Base-by-base conservation (phyloP, 2,797 vertebrate genomes). In the Lacerta agilis region DNA sequence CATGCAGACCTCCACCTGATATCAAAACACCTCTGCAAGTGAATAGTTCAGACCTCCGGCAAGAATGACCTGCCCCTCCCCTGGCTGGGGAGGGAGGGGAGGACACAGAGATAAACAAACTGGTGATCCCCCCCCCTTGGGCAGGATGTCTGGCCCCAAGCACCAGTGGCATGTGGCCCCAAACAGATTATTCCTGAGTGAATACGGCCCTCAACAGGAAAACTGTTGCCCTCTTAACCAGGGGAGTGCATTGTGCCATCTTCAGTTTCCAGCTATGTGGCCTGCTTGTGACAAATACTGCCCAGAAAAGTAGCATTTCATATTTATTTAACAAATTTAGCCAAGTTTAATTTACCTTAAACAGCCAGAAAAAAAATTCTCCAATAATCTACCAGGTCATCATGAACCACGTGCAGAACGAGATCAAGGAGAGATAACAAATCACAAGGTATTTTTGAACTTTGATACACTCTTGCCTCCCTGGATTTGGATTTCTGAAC, bases 371-470 rank as follows among this genome's bases (percentile, higher is more conserved):
- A 83, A 83, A 84, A 23, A 85, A 29, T 18, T 41, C 71, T 55
- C 77, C 33, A 8, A 8, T 0, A 17, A 87, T 82, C 67, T 87
- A 36, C 33, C 13, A 81, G 58, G 79, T 85, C n/a, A 87, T 88
- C 41, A 61, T 43, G 85, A 86, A 33, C 43, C 0, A 0, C 88
- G 33, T 36, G 18, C 71, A 86, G 58, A 82, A 55, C 64, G 38
- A 82, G 76, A 45, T 55, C 38, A 43, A 84, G 88, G 87, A 58
- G 69, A 89, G n/a, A 66, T 75, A 76, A 58, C 27, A 90, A 78
- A 33, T 29, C 80, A 36, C 36, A 58, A 17, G 81, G 83, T 36
- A 77, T 61, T 33, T 3, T 4, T 20, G n/a, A n/a, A 27, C 79
- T 69, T 80, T 79, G 29, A 6, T 20, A 36, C 71, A 0, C 0